Evolutionary conservation across 2,888 invertebrate genomes (phyloP).

Genomic region (Heteromyza rotundicornis): DNA sequence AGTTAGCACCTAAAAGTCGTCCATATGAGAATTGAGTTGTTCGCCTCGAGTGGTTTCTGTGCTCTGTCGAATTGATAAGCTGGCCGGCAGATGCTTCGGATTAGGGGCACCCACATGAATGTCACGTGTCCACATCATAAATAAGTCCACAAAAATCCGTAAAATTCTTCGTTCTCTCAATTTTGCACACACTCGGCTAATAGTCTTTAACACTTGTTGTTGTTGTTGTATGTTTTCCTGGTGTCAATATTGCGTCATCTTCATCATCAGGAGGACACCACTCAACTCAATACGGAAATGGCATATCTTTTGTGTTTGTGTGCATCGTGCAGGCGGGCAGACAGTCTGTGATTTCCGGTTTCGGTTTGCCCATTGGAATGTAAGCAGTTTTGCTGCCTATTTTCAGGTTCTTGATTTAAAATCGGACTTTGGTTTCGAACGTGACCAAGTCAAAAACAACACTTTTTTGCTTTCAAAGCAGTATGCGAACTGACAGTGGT

Average conservation of each 20-base stretch:
- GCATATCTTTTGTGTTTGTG: background rate
- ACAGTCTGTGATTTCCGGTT: constrained; percentile 1
- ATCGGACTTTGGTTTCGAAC: too few relatives aligned
- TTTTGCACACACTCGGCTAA: background rate
- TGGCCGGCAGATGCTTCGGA: background rate
- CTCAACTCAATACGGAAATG: background rate
- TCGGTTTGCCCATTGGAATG: background rate
- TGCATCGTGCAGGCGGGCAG: constrained; percentile 4
- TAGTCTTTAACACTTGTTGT: background rate
- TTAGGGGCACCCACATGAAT: background rate
- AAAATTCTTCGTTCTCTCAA: background rate
- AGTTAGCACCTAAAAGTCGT: constrained; percentile 27
- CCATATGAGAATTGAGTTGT: background rate
- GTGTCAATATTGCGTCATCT: constrained; percentile 11
- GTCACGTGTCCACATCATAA: too few relatives aligned
- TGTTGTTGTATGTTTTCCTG: background rate
- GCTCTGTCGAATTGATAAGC: background rate
- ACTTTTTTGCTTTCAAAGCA: too few relatives aligned
- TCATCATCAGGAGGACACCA: background rate
- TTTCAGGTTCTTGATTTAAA: too few relatives aligned
- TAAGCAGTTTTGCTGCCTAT: too few relatives aligned
- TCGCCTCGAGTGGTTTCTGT: background rate
- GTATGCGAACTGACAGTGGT: too few relatives aligned
- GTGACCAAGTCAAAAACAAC: too few relatives aligned
- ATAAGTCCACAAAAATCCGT: background rate